Base-by-base conservation (phyloP, 2,113 vertebrate species). In the Bagarius yarrelli region DNA sequence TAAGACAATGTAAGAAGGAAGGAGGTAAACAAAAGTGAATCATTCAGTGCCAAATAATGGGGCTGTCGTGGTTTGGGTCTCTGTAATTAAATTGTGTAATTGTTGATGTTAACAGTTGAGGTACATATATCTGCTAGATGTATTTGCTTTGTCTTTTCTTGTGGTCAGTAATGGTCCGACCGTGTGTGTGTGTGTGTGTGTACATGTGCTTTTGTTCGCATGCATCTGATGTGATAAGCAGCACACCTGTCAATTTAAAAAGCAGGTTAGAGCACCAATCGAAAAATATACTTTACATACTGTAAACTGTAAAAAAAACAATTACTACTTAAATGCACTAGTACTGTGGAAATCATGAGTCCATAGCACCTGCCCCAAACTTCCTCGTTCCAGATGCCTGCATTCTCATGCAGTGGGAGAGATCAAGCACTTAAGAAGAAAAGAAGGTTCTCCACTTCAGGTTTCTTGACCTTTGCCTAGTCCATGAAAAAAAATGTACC, bases 161-260 rank as follows among this genome's bases (percentile, higher is more conserved):
- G 14, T 6, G 15, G 44, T 23, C n/a, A 70, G 44, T 27, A 27
- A 27, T 47, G 44, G 40, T 27, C 30, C 18, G 67, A 19, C 63
- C 14, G 44, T 52, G 66, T 69, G 59, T 75, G 76, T 15, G 27
- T 0, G 3, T 72, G 56, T 78, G 36, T 27, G 52, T 57, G 30
- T 66, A 16, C 78, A 23, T 74, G 36, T 78, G 53, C 25, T 9
- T 81, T 56, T 40, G 60, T 55, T 23, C 69, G n/a, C n/a, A 18
- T 50, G 27, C 12, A 16, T 66, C 18, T 61, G 47, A 81, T 67
- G 32, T 64, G 61, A 57, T 67, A 80, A 34, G 27, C 8, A 34
- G 61, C 18, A n/a, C n/a, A n/a, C n/a, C n/a, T n/a, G n/a, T n/a
- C n/a, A n/a, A n/a, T n/a, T n/a, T n/a, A n/a, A n/a, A n/a, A n/a